These are phyloP conservation scores for Hemaris fuciformis DNA, from an alignment of 2,888 invertebrate species.

Conservation along the genomic window DNA sequence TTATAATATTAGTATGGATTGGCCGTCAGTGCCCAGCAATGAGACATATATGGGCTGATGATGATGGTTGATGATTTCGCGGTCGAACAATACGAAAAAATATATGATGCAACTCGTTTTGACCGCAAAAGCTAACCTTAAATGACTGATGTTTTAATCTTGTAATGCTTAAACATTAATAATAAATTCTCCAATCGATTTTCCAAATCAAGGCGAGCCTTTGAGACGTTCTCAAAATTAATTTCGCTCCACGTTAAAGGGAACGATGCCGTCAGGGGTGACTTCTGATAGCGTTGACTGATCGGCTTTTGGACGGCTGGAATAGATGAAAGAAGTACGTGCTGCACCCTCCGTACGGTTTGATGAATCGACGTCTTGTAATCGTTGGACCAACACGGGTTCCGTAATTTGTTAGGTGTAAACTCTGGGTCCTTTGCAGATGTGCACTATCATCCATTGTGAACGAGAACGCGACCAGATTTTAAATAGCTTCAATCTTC, in stretches of 20 bases:
- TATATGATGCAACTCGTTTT: too few relatives aligned
- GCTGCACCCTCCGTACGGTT: conserved; percentile 57
- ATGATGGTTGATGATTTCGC: too few relatives aligned
- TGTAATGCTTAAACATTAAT: conserved; percentile 3
- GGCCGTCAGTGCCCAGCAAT: too few relatives aligned
- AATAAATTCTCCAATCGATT: conserved; percentile 4
- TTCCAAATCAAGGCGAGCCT: conserved; percentile 11
- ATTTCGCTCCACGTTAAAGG: conserved; percentile 64
- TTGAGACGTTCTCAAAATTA: conserved; percentile 42
- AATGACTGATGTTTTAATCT: background rate
- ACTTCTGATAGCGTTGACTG: conserved; percentile 71
- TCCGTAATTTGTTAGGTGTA: conserved; percentile 64
- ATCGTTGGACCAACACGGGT: conserved; percentile 73
- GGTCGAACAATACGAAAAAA: too few relatives aligned
- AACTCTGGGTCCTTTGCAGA: conserved; percentile 55
- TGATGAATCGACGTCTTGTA: conserved; percentile 77
- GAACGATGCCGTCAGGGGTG: conserved; percentile 42
- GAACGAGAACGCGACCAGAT: conserved; percentile 48
- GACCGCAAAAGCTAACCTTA: background rate
- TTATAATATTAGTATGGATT: too few relatives aligned
- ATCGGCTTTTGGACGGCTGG: conserved; percentile 62
- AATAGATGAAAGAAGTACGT: conserved; percentile 75
- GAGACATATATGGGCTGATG: too few relatives aligned
- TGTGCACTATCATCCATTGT: conserved; percentile 62
- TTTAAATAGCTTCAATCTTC: conserved; percentile 28